Evolutionary conservation across 2,888 invertebrate genomes (phyloP), one percentile per base, ranked within the genome.

Genomic region (Mimachlamys varia): DNA sequence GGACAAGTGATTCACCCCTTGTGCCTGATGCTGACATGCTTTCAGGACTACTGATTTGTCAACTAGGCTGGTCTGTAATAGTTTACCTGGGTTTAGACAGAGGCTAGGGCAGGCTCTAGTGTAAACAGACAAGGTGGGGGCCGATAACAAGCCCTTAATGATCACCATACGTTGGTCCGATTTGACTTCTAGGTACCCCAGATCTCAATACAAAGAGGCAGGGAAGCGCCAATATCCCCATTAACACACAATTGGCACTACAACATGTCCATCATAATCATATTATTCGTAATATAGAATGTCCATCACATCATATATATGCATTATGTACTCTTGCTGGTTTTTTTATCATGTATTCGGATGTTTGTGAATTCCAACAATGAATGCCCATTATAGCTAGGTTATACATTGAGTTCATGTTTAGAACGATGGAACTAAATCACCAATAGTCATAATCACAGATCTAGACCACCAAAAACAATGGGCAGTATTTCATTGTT

Each of bases 261-360:
- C n/a, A n/a, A n/a, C n/a, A 33, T 76, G 76, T 76, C 76, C 76
- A 76, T 76, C 76, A 76, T n/a, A n/a, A n/a, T n/a, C 76, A 76
- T 33, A 33, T 27, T 76, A 76, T 76, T 76, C 33, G 27, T 33
- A 33, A 76, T 76, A 33, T 17, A 12, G 33, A 27, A 22, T 27
- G 76, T 33, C 76, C 33, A n/a, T 58, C 58, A 22, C 58, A 7
- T n/a, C n/a, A n/a, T n/a, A n/a, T n/a, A n/a, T n/a, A n/a, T 58
- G 58, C 19, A n/a, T 58, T 58, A 3, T 58, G 19, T 58, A 4
- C 2, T 19, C 15, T 53, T 17, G 53, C 53, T 17, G 58, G 58
- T 22, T 58, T 58, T n/a, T 19, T 58, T 19, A 58, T 58, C 58
- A 58, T 58, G 58, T 58, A 22, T 58, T 22, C 22, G 0, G 58